Base-by-base conservation (phyloP, 1,140 invertebrate species). In the Listronotus oregonensis region DNA sequence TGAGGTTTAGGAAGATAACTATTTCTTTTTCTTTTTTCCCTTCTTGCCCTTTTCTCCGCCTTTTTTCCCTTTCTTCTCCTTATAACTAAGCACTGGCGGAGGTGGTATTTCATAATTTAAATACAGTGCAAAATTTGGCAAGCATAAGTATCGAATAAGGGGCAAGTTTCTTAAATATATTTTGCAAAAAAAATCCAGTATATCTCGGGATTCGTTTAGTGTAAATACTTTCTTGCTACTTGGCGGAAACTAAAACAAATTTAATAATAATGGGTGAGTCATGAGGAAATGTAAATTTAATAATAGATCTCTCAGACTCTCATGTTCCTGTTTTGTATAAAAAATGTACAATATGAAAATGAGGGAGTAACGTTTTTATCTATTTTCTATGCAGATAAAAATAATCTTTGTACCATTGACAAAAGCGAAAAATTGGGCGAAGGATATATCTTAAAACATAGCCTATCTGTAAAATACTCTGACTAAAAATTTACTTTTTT, bases 161-260 rank as follows among this genome's bases (percentile, higher is more conserved):
- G 76, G 76, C 43, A 79, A 64, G 69, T 78, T 75, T 59, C 75
- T 63, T 14, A 77, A 52, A 64, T 78, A 79, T 10, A 74, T 49
- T 62, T 56, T 70, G 46, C 71, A 73, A 66, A 79, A 79, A 60
- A 71, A 77, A 49, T 67, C 58, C 50, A 77, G 59, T 18, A 75
- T 64, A 32, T 67, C 40, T 43, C 69, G 64, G 4, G 69, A 65
- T 72, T 79, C 71, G 17, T 70, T 64, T n/a, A 69, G 47, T 17
- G 43, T 68, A 49, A 75, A 78, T 31, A 78, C 54, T 61, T 76
- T 68, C 6, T 71, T 63, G 62, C 67, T 69, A 10, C 50, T 58
- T 15, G 76, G 76, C 6, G 72, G 70, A 68, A 68, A 75, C 76
- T 77, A 52, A 42, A 76, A 75, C 51, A 47, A 42, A 37, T n/a